Percentiles rank a stretch among this genome's conserved stretches.
These are phyloP conservation scores for Enteromius viviparus DNA, from an alignment of 2,797 vertebrate genomes.

Conservation along the genomic window DNA sequence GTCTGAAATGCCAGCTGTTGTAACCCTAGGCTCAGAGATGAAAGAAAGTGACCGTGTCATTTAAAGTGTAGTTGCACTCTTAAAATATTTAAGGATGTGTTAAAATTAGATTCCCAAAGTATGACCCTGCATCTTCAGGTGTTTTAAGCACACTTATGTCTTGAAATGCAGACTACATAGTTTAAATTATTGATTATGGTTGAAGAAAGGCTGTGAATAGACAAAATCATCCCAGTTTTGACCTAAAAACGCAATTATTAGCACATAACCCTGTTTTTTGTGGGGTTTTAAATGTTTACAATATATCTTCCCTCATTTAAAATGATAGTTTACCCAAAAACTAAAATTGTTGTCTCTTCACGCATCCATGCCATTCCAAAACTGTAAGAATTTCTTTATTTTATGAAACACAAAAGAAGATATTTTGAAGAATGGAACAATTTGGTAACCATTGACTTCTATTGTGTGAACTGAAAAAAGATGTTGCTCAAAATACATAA, in stretches of 20 bases:
- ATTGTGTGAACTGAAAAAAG: not conserved
- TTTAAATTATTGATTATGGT: conserved; percentile 3
- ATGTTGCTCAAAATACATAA: not conserved
- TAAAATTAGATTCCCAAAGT: conserved; percentile 23
- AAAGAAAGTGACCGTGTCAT: conserved; percentile 7
- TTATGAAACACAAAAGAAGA: not conserved
- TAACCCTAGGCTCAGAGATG: not conserved
- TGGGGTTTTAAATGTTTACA: conserved; percentile 1
- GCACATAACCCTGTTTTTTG: not conserved
- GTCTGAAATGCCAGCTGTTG: not conserved
- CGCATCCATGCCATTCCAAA: not conserved
- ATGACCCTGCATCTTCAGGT: conserved; percentile 1
- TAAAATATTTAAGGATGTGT: conserved; percentile 13
- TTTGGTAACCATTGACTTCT: not conserved
- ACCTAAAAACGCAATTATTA: not conserved
- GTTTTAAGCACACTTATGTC: conserved; percentile 22
- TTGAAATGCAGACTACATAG: not conserved
- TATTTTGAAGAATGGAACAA: not conserved
- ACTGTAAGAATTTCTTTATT: not conserved
- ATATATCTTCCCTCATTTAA: conserved; percentile 5
- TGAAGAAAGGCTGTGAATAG: not conserved
- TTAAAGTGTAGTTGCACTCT: not conserved
- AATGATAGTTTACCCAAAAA: conserved; percentile 32
- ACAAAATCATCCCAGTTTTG: not conserved
- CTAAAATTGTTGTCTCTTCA: not conserved